A percentile compares a stretch with the other conserved stretches of the same genome.
Conservation (phyloP, 1,140 invertebrate genomes). For the Asbolus verrucosus region DNA sequence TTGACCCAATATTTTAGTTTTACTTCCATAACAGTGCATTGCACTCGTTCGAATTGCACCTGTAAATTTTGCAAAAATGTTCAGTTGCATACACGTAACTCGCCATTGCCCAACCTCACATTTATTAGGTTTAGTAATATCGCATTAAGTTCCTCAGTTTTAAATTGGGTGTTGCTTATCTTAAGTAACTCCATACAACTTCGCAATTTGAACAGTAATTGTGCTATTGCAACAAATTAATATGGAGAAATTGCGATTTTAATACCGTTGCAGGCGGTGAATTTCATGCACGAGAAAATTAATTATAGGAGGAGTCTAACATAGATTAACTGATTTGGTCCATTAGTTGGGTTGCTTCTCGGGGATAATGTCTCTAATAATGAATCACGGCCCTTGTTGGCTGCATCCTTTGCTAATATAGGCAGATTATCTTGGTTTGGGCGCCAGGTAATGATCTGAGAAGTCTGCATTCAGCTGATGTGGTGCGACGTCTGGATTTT, state of each 20-base stretch:
- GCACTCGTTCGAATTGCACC: constrained; percentile 51
- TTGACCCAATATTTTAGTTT: constrained; percentile 54
- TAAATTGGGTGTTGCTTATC: constrained; percentile 48
- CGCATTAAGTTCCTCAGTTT: constrained; percentile 47
- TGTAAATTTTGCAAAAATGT: constrained; percentile 50
- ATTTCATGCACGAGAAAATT: constrained; percentile 13
- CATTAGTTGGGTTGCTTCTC: neutral
- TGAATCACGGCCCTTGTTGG: constrained; percentile 21
- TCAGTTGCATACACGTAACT: constrained; percentile 43
- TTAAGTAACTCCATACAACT: constrained; percentile 44
- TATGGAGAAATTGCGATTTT: constrained; percentile 43
- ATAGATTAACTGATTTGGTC: neutral
- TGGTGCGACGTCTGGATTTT: neutral
- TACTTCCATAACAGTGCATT: constrained; percentile 55
- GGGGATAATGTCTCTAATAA: constrained; percentile 19
- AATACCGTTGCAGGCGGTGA: constrained; percentile 1
- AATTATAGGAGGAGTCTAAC: neutral
- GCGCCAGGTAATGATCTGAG: constrained; percentile 28
- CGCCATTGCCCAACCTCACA: constrained; percentile 41
- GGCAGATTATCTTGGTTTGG: constrained; percentile 2
- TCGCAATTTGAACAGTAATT: constrained; percentile 44
- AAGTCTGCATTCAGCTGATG: neutral
- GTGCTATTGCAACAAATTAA: constrained; percentile 40
- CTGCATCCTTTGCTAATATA: neutral
- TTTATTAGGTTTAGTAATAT: constrained; percentile 47